Conservation (phyloP, 2,797 vertebrate genomes). For the Myotis myotis region DNA sequence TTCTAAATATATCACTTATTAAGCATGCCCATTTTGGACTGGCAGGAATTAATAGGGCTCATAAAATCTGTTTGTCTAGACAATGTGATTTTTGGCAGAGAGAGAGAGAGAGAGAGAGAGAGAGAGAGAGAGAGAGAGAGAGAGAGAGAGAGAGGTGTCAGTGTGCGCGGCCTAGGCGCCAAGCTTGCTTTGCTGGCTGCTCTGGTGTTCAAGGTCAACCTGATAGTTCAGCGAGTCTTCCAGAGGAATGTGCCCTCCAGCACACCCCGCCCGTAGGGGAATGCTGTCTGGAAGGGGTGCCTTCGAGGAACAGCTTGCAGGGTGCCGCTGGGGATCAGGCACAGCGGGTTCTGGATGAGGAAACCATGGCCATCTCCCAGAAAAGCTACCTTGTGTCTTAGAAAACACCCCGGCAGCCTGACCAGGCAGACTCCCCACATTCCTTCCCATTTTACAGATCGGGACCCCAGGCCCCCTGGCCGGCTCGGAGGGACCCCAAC, state of each 20-base stretch:
- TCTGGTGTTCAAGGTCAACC: not conserved
- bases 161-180: not conserved
- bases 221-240: not conserved
- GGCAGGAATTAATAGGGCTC: slow-evolving; percentile 71
- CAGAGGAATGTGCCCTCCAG: not conserved
- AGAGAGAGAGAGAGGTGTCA: not conserved
- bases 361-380: not conserved
- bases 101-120: not conserved
- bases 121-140: not conserved
- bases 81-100: slow-evolving; percentile 41
- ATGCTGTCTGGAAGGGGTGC: not conserved
- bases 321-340: not conserved
- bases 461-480: not conserved
- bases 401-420: not conserved
- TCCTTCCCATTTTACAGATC: not conserved
- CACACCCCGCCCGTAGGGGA: fast-evolving
- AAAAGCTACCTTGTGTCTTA: not conserved
- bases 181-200: not conserved
- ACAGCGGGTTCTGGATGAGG: not conserved
- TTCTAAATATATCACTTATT: slow-evolving; percentile 74
- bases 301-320: not conserved
- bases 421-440: fast-evolving
- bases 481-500: not conserved
- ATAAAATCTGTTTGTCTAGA: slow-evolving; percentile 79
- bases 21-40: slow-evolving; percentile 57